Evolutionary conservation across 2,888 invertebrate species (phyloP), one percentile per base, ranked within the genome.

Genomic region (Epirrhoe alternata): DNA sequence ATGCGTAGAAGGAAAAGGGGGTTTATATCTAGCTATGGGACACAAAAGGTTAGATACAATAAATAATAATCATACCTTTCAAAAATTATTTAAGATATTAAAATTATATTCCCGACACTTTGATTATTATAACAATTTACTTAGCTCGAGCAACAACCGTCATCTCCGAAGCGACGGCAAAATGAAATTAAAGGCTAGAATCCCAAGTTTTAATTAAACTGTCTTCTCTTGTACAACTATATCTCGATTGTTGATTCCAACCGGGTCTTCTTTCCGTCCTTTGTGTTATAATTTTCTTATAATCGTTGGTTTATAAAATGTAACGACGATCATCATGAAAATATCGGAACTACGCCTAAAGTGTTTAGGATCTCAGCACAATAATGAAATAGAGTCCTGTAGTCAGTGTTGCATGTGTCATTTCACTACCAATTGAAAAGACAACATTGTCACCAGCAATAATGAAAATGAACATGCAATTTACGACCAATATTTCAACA

Each of bases 131-230:
- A 12, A 52, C 31, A 63, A 45, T 57, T 63, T 45, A 42, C 55
- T 62, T 50, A 38, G 56, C 17, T 38, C 50, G 30, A 16, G 51
- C 31, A 35, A 47, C 35, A 58, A 53, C 45, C 56, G 60, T 78
- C 81, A 81, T 81, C 80, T 82, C 78, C 67, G 70, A 68, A 57
- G 72, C 69, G 77, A 76, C 74, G 76, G 76, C 68, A 61, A 71
- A 79, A 81, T 78, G 77, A 84, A 84, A 84, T 86, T 80, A 85
- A 76, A 76, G 75, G 66, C 69, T 60, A 33, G 73, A 81, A 85
- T 87, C 82, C 81, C 75, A 81, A 85, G 81, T 86, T 88, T 88
- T 88, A 88, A 88, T 88, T 88, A 88, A 88, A 87, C 61, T 64
- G 61, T 70, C 71, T 68, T 65, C 67, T 64, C 64, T 31, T 52